Evolutionary conservation across 2,888 invertebrate species (phyloP).

Genomic region (Protula sp.): DNA sequence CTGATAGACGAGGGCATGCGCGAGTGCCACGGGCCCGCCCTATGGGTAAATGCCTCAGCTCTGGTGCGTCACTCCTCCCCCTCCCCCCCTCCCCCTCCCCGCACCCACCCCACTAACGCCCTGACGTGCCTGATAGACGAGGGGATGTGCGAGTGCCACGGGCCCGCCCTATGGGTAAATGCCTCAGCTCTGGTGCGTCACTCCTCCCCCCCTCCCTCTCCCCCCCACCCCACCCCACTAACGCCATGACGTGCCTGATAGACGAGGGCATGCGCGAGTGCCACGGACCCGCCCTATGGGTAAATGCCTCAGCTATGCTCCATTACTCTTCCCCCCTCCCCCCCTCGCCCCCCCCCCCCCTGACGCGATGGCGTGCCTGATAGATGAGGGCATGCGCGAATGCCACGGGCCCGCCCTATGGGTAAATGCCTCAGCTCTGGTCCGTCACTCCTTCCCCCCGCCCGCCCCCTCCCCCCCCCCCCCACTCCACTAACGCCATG

Average conservation of each 20-base stretch:
- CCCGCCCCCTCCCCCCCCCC: no score
- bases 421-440: constrained; percentile 8
- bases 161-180: constrained; percentile 45
- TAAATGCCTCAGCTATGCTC: not conserved
- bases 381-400: constrained; percentile 37
- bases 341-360: no score
- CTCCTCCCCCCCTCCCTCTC: no score
- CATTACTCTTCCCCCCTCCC: no score
- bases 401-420: constrained; percentile 50
- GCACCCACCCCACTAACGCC: no score
- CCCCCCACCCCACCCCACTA: no score
- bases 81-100: no score
- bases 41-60: constrained; percentile 27
- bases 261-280: constrained; percentile 38
- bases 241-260: constrained; percentile 30
- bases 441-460: no score
- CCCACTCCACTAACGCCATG: no score
- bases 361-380: constrained; percentile 28
- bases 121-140: constrained; percentile 31
- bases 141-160: constrained; percentile 40
- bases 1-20: constrained; percentile 38
- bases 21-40: constrained; percentile 46
- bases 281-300: constrained; percentile 49
- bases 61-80: no score
- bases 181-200: no score